These are phyloP conservation scores for Dynastes maya DNA, from an alignment of 2,888 invertebrate genomes.

Conservation along the genomic window DNA sequence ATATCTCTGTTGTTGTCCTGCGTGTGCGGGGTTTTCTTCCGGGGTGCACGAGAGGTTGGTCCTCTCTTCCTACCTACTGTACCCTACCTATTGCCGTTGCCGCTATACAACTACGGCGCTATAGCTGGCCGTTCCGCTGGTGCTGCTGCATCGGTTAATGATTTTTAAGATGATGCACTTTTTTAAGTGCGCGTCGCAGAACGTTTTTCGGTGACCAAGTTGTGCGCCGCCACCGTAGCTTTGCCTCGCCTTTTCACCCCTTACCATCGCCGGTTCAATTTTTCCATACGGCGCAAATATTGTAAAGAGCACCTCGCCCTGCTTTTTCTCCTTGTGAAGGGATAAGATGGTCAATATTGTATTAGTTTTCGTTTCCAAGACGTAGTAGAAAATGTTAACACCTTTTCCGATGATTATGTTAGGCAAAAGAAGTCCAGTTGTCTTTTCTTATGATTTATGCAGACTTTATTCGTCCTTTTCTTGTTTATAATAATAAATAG, in stretches of 20 bases:
- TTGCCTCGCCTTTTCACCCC: slow-evolving; percentile 19
- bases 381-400: no score
- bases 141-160: slow-evolving; percentile 64
- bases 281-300: slow-evolving; percentile 12
- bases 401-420: no score
- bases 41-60: background rate
- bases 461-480: no score
- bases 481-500: no score
- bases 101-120: background rate
- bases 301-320: slow-evolving; percentile 4
- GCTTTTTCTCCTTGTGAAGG: background rate
- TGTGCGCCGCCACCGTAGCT: slow-evolving; percentile 61
- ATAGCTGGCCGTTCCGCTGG: background rate
- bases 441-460: no score
- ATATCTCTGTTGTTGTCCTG: slow-evolving; percentile 7
- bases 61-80: background rate
- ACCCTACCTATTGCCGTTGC: background rate
- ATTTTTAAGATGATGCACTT: slow-evolving; percentile 72
- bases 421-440: no score
- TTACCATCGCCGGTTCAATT: slow-evolving; percentile 33
- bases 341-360: no score
- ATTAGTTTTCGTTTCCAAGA: no score
- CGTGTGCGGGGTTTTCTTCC: slow-evolving; percentile 29
- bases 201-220: slow-evolving; percentile 66
- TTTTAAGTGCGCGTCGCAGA: slow-evolving; percentile 69